These are phyloP conservation scores for Corydoras sp. DNA, from an alignment of 2,113 vertebrate genomes.

Conservation along the genomic window DNA sequence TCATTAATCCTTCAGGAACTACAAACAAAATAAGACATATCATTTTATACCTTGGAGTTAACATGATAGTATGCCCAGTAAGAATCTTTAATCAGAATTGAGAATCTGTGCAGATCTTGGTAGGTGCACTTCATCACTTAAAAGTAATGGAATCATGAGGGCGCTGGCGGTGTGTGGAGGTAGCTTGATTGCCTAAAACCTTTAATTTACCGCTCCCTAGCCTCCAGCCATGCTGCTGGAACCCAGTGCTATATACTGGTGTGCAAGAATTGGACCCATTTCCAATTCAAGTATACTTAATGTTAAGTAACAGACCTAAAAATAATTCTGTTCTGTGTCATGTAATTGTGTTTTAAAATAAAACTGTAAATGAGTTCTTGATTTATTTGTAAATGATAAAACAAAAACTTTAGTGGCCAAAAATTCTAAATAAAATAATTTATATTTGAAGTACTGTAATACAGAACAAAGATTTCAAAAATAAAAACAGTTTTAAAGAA, in stretches of 20 bases:
- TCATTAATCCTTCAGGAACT: neutral
- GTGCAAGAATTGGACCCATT: no score
- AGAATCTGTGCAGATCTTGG: slow-evolving; percentile 26
- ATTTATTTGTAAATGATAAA: no score
- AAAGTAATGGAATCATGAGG: slow-evolving; percentile 46
- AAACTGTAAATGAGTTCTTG: no score
- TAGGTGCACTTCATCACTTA: slow-evolving; percentile 42
- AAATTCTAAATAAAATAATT: no score
- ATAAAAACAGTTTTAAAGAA: no score
- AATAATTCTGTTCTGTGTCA: no score
- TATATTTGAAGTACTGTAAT: no score
- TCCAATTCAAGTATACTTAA: no score
- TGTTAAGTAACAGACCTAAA: neutral
- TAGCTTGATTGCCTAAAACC: slow-evolving; percentile 53
- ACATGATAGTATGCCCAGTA: neutral
- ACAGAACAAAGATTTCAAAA: no score
- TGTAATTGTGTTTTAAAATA: no score
- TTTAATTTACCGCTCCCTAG: slow-evolving; percentile 55
- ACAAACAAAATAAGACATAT: no score
- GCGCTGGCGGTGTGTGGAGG: slow-evolving; percentile 39
- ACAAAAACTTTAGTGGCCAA: no score
- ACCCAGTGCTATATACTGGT: slow-evolving; percentile 3
- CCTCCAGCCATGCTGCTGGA: slow-evolving; percentile 29
- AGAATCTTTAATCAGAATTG: slow-evolving; percentile 30
- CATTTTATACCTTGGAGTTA: neutral